Base-by-base conservation (phyloP, 2,888 invertebrate genomes). In the Diloba caeruleocephala region DNA sequence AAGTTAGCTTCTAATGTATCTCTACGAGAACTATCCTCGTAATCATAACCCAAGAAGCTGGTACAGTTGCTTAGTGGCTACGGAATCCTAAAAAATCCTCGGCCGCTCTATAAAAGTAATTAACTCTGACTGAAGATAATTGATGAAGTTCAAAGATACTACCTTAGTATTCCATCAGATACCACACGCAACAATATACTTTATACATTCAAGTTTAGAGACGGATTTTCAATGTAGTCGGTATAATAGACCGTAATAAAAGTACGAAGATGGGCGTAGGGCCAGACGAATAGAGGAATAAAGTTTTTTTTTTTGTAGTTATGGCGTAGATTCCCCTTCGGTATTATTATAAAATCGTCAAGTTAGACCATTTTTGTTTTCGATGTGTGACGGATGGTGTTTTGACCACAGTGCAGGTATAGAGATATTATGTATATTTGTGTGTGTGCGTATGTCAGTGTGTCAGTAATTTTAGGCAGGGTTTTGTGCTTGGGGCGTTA, bases 321-420 rank as follows among this genome's bases (percentile, higher is more conserved):
- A 71, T 73, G 67, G 69, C 70, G 71, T 79, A 78, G 82, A 70
- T 71, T 79, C 81, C 77, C 81, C 76, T 71, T 82, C 74, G 82
- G 89, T 90, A 87, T 91, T 92, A 92, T 92, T 92, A 92, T 90
- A 92, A 92, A 89, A 90, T 92, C 90, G 88, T 92, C 92, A 90
- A 85, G 89, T 81, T 71, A 78, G 72, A 71, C 71, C 80, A 81
- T 86, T 89, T 89, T 87, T 84, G 82, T 87, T 83, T 82, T 70
- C 74, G 78, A 81, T 72, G 74, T 71, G 81, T 87, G 89, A 90
- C 89, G 84, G 81, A 90, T 89, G 82, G 70, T 84, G 84, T 87
- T 89, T 85, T 85, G 89, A 87, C 81, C 52, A 19, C 75, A 63
- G 75, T 32, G 39, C 48, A 58, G 44, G 62, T 54, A 59, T n/a